Evolutionary conservation across 1,140 invertebrate genomes (phyloP).

Genomic region (Atta texana): DNA sequence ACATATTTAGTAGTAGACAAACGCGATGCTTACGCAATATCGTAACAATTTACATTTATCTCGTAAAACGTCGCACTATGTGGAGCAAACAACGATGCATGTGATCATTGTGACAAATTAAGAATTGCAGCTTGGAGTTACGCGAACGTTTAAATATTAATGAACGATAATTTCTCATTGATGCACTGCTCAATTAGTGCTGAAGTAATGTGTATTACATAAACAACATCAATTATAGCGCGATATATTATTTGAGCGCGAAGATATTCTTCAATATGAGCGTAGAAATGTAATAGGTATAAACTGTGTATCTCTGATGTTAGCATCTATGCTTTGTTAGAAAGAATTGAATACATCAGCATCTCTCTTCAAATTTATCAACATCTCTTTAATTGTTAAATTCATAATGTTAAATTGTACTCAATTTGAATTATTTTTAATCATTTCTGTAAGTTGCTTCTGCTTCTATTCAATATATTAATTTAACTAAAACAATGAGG

Average conservation of each 20-base stretch:
- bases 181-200: not conserved
- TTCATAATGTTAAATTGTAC: too few species aligned
- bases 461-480: too few species aligned
- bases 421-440: too few species aligned
- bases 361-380: too few species aligned
- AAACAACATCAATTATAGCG: constrained; percentile 2
- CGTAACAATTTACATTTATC: constrained; percentile 26
- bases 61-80: constrained; percentile 28
- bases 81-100: constrained; percentile 5
- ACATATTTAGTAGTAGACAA: constrained; percentile 61
- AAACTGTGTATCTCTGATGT: too few species aligned
- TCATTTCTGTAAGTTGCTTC: too few species aligned
- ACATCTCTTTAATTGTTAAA: too few species aligned
- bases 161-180: not conserved
- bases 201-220: not conserved
- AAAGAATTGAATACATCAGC: too few species aligned
- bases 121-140: not conserved
- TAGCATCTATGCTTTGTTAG: too few species aligned
- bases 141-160: constrained; percentile 25
- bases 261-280: not conserved
- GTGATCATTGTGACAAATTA: constrained; percentile 6
- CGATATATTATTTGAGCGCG: too few species aligned
- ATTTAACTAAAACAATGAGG: too few species aligned
- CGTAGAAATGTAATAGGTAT: too few species aligned
- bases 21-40: constrained; percentile 48